These are phyloP conservation scores for Dynastes tityus DNA, from an alignment of 2,888 invertebrate species.

Conservation along the genomic window DNA sequence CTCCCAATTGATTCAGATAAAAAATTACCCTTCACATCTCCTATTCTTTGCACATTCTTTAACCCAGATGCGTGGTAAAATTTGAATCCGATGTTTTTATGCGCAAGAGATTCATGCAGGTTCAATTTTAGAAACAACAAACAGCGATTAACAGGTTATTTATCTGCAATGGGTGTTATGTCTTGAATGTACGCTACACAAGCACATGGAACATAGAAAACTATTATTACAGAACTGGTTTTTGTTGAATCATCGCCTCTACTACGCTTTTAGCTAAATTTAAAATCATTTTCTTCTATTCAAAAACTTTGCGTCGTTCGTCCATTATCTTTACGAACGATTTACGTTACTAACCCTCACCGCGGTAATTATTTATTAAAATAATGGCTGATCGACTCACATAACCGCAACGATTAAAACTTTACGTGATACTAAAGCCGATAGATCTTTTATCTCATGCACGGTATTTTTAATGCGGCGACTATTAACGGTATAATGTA, in stretches of 20 bases:
- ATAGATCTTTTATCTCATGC: conserved; percentile 38
- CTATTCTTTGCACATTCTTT: too few species aligned
- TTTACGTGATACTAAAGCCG: conserved; percentile 33
- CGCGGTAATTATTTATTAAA: conserved; percentile 38
- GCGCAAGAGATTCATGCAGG: too few species aligned
- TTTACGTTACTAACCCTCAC: conserved; percentile 26
- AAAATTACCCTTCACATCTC: too few species aligned
- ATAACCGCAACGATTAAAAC: conserved; percentile 38
- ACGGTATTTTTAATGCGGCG: conserved; percentile 36
- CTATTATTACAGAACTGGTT: too few species aligned
- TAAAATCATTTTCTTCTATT: conserved; percentile 6
- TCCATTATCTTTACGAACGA: conserved; percentile 10
- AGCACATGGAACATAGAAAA: too few species aligned
- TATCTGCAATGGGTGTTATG: too few species aligned
- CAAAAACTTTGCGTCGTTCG: not conserved
- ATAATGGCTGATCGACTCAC: conserved; percentile 24
- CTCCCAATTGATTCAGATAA: too few species aligned
- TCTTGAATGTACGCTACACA: too few species aligned
- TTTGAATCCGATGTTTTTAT: too few species aligned
- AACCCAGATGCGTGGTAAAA: too few species aligned
- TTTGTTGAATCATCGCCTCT: not conserved
- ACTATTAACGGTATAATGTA: conserved; percentile 34
- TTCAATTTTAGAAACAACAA: too few species aligned
- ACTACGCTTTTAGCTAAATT: conserved; percentile 2
- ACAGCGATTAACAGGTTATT: too few species aligned